Percentiles rank a stretch among this genome's conserved stretches.
Evolutionary conservation across 2,113 vertebrate species (phyloP).

Genomic region (Macaca fascicularis): DNA sequence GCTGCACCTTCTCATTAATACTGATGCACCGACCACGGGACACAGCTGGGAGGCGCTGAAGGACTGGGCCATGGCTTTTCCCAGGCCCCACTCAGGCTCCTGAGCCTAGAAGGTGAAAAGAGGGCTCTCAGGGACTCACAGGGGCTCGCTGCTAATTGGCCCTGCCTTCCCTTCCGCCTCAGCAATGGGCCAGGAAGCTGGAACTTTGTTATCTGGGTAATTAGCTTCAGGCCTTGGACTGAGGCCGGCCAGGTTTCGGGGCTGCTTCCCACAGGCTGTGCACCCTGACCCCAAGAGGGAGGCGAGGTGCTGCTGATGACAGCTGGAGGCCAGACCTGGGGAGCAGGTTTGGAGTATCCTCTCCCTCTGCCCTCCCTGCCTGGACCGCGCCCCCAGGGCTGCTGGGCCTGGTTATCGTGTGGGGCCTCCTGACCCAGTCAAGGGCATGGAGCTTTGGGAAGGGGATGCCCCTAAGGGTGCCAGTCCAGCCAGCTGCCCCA

Average conservation of each 20-base stretch:
- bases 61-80: background rate
- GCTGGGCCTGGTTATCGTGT: background rate
- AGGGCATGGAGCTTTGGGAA: background rate
- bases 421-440: background rate
- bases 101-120: background rate
- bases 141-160: background rate
- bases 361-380: background rate
- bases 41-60: background rate
- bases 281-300: slow-evolving; percentile 45
- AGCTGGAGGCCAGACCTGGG: background rate
- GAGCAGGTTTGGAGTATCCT: background rate
- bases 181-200: background rate
- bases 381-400: background rate
- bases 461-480: slow-evolving; percentile 68
- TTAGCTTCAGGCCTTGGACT: background rate
- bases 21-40: background rate
- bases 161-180: background rate
- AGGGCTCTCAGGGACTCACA: background rate
- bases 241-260: background rate
- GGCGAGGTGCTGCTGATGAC: background rate
- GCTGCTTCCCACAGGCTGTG: background rate
- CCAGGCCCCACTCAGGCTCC: background rate
- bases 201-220: background rate
- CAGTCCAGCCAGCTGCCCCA: slow-evolving; percentile 38
- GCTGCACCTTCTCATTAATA: background rate